Percentiles rank a stretch among this genome's conserved stretches.
phyloP scores from a whole-genome alignment of 1,140 invertebrate genomes.

The Ips typographus region DNA sequence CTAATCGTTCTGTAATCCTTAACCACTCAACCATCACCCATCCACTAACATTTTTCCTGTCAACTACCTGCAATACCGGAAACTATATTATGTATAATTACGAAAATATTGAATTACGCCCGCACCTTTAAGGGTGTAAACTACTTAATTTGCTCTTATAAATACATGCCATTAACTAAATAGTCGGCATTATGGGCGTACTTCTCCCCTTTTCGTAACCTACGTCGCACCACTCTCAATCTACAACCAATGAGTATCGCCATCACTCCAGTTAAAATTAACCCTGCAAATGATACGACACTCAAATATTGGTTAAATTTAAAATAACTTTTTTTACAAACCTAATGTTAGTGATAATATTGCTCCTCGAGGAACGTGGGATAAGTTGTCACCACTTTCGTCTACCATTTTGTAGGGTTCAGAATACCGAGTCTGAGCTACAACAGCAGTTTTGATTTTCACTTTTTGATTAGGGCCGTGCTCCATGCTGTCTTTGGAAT shows the following conservation, averaged over 20 bases:
- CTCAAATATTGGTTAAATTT: background rate
- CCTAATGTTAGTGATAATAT: slow-evolving; percentile 80
- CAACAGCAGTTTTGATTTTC: slow-evolving; percentile 23
- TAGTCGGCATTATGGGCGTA: slow-evolving; percentile 95
- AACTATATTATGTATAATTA: too few relatives aligned
- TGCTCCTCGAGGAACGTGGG: slow-evolving; percentile 73
- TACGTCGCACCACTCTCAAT: slow-evolving; percentile 70
- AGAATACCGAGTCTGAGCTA: slow-evolving; percentile 28
- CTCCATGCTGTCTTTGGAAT: slow-evolving; percentile 46
- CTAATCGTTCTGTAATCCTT: too few relatives aligned
- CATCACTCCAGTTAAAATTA: slow-evolving; percentile 58
- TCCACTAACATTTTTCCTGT: too few relatives aligned
- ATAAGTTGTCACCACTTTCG: slow-evolving; percentile 60
- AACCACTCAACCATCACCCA: too few relatives aligned
- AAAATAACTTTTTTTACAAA: slow-evolving; percentile 41
- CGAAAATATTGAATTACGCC: too few relatives aligned
- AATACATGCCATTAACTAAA: slow-evolving; percentile 96
- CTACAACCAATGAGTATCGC: slow-evolving; percentile 80
- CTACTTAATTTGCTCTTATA: slow-evolving; percentile 58
- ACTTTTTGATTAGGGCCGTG: slow-evolving; percentile 33
- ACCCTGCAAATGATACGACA: background rate
- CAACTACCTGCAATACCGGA: too few relatives aligned
- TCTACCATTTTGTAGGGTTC: slow-evolving; percentile 42
- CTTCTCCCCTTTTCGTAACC: slow-evolving; percentile 75
- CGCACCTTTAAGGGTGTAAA: too few relatives aligned